Base-by-base conservation (phyloP, 1,140 invertebrate species). In the Apis florea region DNA sequence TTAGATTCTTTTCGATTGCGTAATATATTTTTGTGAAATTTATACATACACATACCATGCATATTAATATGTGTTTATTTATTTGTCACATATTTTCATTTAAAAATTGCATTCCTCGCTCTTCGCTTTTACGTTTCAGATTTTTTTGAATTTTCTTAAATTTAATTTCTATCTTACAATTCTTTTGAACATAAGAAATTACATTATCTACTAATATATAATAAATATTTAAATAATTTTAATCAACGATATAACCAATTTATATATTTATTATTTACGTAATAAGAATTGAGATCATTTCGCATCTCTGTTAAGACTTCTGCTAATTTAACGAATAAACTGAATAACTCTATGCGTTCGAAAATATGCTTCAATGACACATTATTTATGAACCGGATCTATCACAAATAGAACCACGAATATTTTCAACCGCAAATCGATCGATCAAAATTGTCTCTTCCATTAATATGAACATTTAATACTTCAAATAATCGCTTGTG, bases 301-400 rank as follows among this genome's bases (percentile, higher is more conserved):
- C 74, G 68, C 64, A 10, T 31, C 24, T 77, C 1, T 51, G 53
- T 67, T 67, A 49, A n/a, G 4, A 15, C 53, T 15, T 26, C 9
- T 19, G 26, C 31, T 68, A 77, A 77, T 77, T 68, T 6, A 13
- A 6, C 6, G 10, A 9, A 53, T 12, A 77, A 66, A 68, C 64
- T n/a, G 26, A 31, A 54, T 66, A 54, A 56, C 56, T 56, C 13
- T 19, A 13, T 17, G 24, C 17, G 19, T 75, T 75, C 40, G n/a
- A 31, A 66, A 66, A 64, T 66, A 54, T 13, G 4, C 4, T 6
- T 40, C 31, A 40, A 40, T 40, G 31, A 40, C 31, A 40, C 31
- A 6, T n/a, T 40, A 40, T 40, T 40, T 71, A 13, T 21, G 54
- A 71, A 40, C 58, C 26, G 53, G 10, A 11, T n/a, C n/a, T 58